A percentile compares a stretch with the other conserved stretches of the same genome.
phyloP scores from a whole-genome alignment of 2,113 vertebrate species.

The Dasyprocta punctata region DNA sequence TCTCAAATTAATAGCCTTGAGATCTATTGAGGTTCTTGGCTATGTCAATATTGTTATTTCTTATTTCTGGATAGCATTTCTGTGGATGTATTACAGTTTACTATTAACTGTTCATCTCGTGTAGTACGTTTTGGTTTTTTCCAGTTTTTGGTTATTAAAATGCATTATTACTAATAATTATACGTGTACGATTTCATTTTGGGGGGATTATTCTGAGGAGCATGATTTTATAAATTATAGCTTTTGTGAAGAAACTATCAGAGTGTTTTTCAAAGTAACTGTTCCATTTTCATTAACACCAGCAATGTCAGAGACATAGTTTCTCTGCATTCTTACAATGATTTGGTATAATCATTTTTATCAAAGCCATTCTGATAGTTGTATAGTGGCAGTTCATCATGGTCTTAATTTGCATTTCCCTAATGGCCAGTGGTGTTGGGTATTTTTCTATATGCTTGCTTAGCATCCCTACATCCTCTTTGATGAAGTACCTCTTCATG shows the following conservation, averaged over 20 bases:
- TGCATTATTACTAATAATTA: neutral
- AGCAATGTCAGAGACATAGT: neutral
- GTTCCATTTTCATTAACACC: neutral
- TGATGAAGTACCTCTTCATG: neutral
- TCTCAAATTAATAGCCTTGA: neutral
- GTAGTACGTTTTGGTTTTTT: constrained; percentile 25
- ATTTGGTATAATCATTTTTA: neutral
- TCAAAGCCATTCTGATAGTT: neutral
- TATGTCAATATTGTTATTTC: neutral
- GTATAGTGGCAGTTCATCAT: neutral
- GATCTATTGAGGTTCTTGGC: neutral
- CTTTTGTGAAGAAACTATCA: neutral
- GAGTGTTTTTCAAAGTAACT: neutral
- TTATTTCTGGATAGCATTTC: neutral
- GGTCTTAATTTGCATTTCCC: neutral
- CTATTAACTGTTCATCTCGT: neutral
- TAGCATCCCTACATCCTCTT: neutral
- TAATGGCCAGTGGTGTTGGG: neutral
- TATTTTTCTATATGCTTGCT: neutral
- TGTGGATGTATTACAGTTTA: neutral
- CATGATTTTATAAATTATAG: neutral
- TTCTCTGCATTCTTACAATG: neutral
- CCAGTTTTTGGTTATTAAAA: constrained; percentile 14
- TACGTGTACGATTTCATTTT: neutral
- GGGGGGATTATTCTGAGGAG: neutral